These are phyloP conservation scores for Chiloscyllium punctatum DNA, from an alignment of 2,797 vertebrate species.

Conservation along the genomic window DNA sequence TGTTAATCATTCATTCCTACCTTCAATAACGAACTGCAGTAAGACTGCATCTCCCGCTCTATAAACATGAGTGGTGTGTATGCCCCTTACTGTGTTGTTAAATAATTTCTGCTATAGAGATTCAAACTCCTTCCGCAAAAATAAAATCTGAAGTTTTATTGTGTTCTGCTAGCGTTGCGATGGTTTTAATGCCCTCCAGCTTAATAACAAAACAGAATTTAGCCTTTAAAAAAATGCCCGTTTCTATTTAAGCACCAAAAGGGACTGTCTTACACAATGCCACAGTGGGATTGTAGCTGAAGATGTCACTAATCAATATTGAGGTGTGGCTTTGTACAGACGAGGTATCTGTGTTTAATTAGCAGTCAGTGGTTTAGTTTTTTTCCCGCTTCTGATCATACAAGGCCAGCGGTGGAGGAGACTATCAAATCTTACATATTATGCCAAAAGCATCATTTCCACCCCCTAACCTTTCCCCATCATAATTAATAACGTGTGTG, in stretches of 20 bases:
- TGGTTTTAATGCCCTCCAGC: background rate
- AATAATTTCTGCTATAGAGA: background rate
- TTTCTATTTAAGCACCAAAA: background rate
- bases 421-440: background rate
- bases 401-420: background rate
- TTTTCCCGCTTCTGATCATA: background rate
- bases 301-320: background rate
- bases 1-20: background rate
- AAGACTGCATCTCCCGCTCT: background rate
- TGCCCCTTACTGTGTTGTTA: background rate
- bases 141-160: background rate
- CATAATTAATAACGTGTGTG: background rate
- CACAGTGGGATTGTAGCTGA: background rate
- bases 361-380: background rate
- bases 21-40: background rate
- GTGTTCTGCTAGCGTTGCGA: no score
- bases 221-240: background rate
- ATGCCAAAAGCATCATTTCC: background rate
- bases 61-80: background rate
- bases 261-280: background rate
- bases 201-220: background rate
- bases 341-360: background rate
- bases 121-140: background rate
- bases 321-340: conserved; percentile 7
- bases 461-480: background rate